Percentiles rank a stretch among this genome's conserved stretches.
These are phyloP conservation scores for Porites australiensis DNA, from an alignment of 64 coral and sea anemone species.

Conservation along the genomic window DNA sequence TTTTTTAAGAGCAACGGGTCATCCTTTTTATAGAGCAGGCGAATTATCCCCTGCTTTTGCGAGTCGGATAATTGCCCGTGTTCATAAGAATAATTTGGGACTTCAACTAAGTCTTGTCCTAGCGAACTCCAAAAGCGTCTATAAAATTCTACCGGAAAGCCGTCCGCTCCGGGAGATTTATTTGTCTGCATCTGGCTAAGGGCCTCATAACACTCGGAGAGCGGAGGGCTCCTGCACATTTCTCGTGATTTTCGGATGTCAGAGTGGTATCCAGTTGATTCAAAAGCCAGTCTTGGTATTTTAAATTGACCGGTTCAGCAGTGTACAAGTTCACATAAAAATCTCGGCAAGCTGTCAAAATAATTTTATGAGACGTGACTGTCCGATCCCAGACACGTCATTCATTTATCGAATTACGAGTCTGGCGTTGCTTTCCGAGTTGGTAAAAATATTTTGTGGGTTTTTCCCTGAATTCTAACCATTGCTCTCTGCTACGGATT, in stretches of 20 bases:
- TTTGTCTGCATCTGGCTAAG: neutral
- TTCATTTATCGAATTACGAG: neutral
- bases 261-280: neutral
- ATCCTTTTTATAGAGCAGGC: constrained; percentile 2
- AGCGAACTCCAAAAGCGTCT: constrained; percentile 9
- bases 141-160: constrained; percentile 44
- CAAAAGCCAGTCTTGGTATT: too few species aligned
- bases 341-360: too few species aligned
- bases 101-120: neutral
- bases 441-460: constrained; percentile 52
- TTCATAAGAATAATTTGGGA: too few species aligned
- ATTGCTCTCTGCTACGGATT: constrained; percentile 12
- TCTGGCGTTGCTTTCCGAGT: neutral
- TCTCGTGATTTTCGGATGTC: neutral
- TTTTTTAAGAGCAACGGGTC: neutral
- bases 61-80: neutral
- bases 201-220: neutral
- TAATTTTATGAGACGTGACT: too few species aligned
- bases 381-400: neutral
- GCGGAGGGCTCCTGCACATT: too few species aligned
- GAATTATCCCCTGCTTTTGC: neutral
- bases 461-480: constrained; percentile 39
- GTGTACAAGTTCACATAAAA: too few species aligned
- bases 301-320: too few species aligned
- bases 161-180: constrained; percentile 25